These are phyloP conservation scores for Diplodus sargus DNA, from an alignment of 2,797 vertebrate genomes.

Conservation along the genomic window DNA sequence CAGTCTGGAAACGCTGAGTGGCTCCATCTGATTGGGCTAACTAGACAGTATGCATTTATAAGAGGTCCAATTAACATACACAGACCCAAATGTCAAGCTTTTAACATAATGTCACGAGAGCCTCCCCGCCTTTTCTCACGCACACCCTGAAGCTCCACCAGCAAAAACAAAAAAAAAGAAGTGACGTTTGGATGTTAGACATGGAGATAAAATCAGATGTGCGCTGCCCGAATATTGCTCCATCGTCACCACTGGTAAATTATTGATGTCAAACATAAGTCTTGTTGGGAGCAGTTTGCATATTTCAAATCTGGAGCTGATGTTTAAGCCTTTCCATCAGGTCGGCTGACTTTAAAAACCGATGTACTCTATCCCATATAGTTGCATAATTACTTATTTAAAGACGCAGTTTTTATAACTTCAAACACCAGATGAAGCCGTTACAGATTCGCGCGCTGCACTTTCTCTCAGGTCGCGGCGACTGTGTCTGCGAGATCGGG, in stretches of 20 bases:
- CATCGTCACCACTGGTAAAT: background rate
- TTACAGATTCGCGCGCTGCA: background rate
- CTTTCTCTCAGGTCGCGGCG: background rate
- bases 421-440: background rate
- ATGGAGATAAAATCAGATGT: conserved; percentile 2
- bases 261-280: conserved; percentile 2
- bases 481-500: background rate
- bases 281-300: conserved; percentile 20
- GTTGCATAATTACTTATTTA: conserved; percentile 25
- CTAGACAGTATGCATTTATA: conserved; percentile 10
- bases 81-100: conserved; percentile 14
- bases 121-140: background rate
- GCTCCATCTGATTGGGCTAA: conserved; percentile 28
- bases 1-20: conserved; percentile 21
- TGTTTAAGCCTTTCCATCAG: background rate
- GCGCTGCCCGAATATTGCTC: background rate
- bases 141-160: background rate
- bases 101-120: conserved; percentile 3
- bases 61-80: conserved; percentile 22
- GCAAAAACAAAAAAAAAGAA: conserved; percentile 11
- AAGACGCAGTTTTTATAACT: background rate
- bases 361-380: conserved; percentile 10
- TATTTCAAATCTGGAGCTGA: conserved; percentile 9
- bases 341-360: conserved; percentile 8
- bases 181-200: conserved; percentile 22